These are phyloP conservation scores for Xanthorhoe designata DNA, from an alignment of 2,888 invertebrate genomes.

Conservation along the genomic window DNA sequence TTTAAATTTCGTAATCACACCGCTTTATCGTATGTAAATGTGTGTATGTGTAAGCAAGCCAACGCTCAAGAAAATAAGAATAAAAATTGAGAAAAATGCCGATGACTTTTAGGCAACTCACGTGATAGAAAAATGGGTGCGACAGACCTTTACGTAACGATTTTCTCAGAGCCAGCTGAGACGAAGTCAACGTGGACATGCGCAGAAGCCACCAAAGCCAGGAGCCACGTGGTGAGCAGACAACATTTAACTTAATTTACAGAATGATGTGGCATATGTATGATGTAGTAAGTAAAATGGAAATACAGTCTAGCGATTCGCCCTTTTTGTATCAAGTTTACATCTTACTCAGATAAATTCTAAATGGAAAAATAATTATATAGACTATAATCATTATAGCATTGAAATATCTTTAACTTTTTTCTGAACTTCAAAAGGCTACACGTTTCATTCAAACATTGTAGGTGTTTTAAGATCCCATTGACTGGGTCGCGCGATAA, in stretches of 20 bases:
- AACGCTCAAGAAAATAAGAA: background rate
- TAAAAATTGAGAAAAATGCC: background rate
- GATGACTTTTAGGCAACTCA: constrained; percentile 50
- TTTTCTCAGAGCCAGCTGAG: constrained; percentile 81
- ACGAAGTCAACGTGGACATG: constrained; percentile 63
- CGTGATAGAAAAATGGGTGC: constrained; percentile 62
- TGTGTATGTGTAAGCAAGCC: constrained; percentile 3
- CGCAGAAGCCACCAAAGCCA: constrained; percentile 56
- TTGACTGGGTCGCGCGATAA: constrained; percentile 20
- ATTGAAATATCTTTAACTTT: background rate
- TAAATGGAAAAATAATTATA: background rate
- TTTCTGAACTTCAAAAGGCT: background rate
- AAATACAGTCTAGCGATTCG: constrained; percentile 16
- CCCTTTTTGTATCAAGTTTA: background rate
- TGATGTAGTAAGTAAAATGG: constrained; percentile 44
- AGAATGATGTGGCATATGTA: constrained; percentile 30
- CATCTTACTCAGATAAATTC: background rate
- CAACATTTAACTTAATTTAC: constrained; percentile 55
- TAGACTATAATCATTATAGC: background rate
- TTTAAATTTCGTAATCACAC: constrained; percentile 49
- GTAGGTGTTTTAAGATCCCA: constrained; percentile 8
- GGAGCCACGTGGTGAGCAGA: constrained; percentile 68
- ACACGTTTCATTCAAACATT: background rate
- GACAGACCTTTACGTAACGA: constrained; percentile 70
- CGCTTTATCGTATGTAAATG: constrained; percentile 28